Evolutionary conservation across 2,113 vertebrate genomes (phyloP), one percentile per base, ranked within the genome.

Genomic region (Xenus cinereus): DNA sequence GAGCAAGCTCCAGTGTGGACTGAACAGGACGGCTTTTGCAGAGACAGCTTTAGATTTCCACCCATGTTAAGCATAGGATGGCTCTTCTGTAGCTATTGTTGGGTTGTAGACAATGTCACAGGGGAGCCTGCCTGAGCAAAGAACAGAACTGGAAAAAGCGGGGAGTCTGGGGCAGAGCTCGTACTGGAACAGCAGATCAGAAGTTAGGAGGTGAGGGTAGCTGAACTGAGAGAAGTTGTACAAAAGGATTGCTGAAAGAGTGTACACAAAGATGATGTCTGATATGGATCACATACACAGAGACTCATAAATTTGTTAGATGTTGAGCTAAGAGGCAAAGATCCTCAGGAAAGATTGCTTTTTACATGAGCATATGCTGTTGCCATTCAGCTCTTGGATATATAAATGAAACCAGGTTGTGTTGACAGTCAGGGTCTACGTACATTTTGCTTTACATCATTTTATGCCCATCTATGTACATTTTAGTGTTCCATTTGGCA

Each of bases 381-480:
- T 27, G 15, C 39, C 1, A 1, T 83, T 91, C 23, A 64, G 35
- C 23, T 56, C 26, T 32, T 64, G n/a, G 13, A 24, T 83, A 23
- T 18, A 10, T 24, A 4, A 23, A 3, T 50, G 43, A 77, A 71
- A 92, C 26, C 15, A 63, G 19, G 24, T 53, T 80, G 37, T 35
- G 7, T 3, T 43, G 60, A 21, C 22, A 81, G 1, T 21, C 7
- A 22, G 23, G 32, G 5, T 76, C 37, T 75, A 22, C 6, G 8
- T 41, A 41, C 18, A 14, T 64, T 64, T 64, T 43, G 26, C 24
- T 27, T 51, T 51, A 27, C 50, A 51, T 51, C 11, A 28, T 63
- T 41, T 51, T 51, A 27, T 51, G 27, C 27, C 62, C 37, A 3
- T 62, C 3, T 21, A 1, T 0, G 0, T 59, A 26, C 2, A 3